Evolutionary conservation across 2,888 invertebrate species (phyloP).

Genomic region (Chrysodeixis includens): DNA sequence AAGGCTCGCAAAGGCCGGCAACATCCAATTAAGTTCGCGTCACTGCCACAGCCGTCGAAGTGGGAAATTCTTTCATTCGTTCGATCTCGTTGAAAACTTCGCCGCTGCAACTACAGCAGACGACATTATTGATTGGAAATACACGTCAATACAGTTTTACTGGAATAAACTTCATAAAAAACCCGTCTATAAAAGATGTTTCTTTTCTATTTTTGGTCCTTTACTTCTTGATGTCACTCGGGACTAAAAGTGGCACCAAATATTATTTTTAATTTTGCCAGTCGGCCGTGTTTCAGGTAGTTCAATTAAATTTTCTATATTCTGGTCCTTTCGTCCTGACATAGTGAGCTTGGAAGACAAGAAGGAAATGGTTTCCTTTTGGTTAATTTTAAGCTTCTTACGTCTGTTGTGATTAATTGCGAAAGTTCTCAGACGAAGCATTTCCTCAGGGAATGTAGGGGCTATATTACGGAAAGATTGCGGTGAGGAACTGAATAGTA

Average conservation of each 20-base stretch:
- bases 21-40: slow-evolving; percentile 53
- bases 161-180: background rate
- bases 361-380: slow-evolving; percentile 8
- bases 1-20: slow-evolving; percentile 37
- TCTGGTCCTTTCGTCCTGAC: background rate
- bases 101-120: slow-evolving; percentile 28
- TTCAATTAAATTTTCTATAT: background rate
- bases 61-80: slow-evolving; percentile 42
- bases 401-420: slow-evolving; percentile 26
- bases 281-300: background rate
- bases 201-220: background rate
- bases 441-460: slow-evolving; percentile 22
- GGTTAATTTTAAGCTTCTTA: slow-evolving; percentile 41
- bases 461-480: slow-evolving; percentile 27
- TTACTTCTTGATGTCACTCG: background rate
- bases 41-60: slow-evolving; percentile 39
- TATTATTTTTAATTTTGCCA: background rate
- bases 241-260: background rate
- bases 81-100: slow-evolving; percentile 31
- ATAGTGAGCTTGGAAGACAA: background rate
- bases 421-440: slow-evolving; percentile 26
- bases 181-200: too few species aligned
- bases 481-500: background rate
- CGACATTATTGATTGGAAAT: slow-evolving; percentile 38
- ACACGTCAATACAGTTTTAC: background rate